Evolutionary conservation across 2,113 vertebrate genomes (phyloP).

Genomic region (Lagenorhynchus albirostris): DNA sequence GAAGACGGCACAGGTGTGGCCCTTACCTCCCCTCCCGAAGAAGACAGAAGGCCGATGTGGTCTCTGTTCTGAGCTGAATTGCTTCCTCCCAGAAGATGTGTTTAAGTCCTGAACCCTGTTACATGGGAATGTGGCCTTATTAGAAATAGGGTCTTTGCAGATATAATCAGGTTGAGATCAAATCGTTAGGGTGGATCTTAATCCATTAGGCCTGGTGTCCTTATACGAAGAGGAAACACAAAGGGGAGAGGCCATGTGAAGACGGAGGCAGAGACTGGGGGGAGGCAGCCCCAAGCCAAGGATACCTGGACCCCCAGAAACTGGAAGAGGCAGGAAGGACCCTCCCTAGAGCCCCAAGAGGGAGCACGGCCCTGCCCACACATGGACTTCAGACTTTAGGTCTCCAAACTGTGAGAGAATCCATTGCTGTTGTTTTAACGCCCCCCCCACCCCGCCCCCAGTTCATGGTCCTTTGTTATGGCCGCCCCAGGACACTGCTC

Average conservation of each 20-base stretch:
- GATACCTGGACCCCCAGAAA: background rate
- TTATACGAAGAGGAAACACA: background rate
- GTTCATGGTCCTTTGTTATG: background rate
- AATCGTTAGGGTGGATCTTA: background rate
- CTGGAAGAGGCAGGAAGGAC: background rate
- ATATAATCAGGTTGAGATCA: background rate
- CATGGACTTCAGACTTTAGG: too few relatives aligned
- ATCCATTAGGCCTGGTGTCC: background rate
- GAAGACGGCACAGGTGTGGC: background rate
- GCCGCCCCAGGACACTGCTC: background rate
- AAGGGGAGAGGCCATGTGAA: background rate
- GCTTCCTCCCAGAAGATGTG: background rate
- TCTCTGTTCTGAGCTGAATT: background rate
- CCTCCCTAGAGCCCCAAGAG: background rate
- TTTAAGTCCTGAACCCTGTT: background rate
- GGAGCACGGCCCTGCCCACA: background rate
- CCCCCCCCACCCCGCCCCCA: too few relatives aligned
- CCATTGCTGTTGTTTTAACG: background rate
- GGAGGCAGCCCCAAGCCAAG: background rate
- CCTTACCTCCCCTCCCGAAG: background rate
- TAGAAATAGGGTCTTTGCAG: background rate
- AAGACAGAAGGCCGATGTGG: background rate
- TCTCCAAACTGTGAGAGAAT: background rate
- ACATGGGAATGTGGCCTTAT: background rate
- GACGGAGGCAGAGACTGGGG: background rate